phyloP scores from a whole-genome alignment of 2,797 vertebrate genomes.

The Pipistrellus nathusii region DNA sequence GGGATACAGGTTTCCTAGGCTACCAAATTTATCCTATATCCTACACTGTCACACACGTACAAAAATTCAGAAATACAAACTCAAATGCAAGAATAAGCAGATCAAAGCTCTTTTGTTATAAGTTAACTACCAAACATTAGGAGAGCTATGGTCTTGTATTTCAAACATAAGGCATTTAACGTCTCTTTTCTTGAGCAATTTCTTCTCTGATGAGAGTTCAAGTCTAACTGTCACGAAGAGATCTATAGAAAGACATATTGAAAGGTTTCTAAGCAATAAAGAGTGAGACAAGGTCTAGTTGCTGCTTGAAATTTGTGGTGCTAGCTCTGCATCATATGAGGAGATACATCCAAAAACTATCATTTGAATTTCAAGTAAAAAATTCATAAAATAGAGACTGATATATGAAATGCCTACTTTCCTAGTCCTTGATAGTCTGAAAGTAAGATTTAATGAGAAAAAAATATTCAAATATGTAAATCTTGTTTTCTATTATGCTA shows the following conservation, averaged over 20 bases:
- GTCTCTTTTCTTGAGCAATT: conserved; percentile 35
- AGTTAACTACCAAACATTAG: conserved; percentile 38
- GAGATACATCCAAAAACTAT: conserved; percentile 18
- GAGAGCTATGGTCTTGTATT: not conserved
- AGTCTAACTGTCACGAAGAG: conserved; percentile 27
- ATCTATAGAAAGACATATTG: conserved; percentile 24
- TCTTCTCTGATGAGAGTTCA: conserved; percentile 56
- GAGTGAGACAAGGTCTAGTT: conserved; percentile 33
- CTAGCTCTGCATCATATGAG: not conserved
- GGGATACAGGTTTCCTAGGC: conserved; percentile 81
- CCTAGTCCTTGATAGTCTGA: conserved; percentile 21
- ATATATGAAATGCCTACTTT: conserved; percentile 43
- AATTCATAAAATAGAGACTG: conserved; percentile 35
- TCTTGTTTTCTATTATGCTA: not conserved
- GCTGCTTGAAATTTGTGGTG: not conserved
- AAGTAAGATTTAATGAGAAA: conserved; percentile 63
- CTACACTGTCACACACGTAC: conserved; percentile 57
- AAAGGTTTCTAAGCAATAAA: conserved; percentile 39
- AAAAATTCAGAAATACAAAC: conserved; percentile 67
- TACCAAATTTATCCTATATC: conserved; percentile 74
- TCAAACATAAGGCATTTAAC: conserved; percentile 25
- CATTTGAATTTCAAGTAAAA: conserved; percentile 18
- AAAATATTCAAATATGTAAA: conserved; percentile 55
- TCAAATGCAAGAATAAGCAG: conserved; percentile 37
- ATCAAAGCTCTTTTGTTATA: conserved; percentile 40